phyloP scores from a whole-genome alignment of 2,888 invertebrate genomes.

The Elysia crispata region DNA sequence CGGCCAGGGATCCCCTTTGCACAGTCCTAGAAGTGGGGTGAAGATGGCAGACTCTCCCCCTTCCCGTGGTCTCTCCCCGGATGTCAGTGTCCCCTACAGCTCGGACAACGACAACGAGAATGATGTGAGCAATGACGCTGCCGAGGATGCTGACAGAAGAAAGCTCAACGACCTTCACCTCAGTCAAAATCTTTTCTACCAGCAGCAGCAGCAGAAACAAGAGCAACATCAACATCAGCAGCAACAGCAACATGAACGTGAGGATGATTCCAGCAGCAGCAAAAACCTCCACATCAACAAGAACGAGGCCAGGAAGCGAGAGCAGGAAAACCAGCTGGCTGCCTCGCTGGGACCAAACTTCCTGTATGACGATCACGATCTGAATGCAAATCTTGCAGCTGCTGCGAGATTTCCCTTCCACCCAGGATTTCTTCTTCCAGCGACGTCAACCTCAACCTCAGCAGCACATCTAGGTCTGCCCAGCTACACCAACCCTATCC shows the following conservation, averaged over 20 bases:
- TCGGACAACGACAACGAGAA: conserved; percentile 34
- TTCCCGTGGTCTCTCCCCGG: conserved; percentile 26
- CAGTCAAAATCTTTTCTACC: too few relatives aligned
- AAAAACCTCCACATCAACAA: not conserved
- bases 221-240: too few relatives aligned
- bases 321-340: too few relatives aligned
- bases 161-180: too few relatives aligned
- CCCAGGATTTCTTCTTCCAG: conserved; percentile 31
- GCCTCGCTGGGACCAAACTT: conserved; percentile 42
- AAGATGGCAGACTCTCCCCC: conserved; percentile 21
- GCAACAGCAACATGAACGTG: too few relatives aligned
- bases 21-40: conserved; percentile 38
- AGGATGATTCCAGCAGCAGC: conserved; percentile 19
- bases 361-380: conserved; percentile 43
- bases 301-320: too few relatives aligned
- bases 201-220: too few relatives aligned
- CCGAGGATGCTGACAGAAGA: not conserved
- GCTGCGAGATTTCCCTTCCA: conserved; percentile 41
- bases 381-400: conserved; percentile 11
- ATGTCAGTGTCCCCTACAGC: conserved; percentile 23
- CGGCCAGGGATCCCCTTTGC: conserved; percentile 34
- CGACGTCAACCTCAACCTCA: conserved; percentile 12
- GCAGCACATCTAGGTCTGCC: conserved; percentile 33
- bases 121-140: conserved; percentile 37
- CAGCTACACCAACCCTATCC: not conserved